Conservation (phyloP, 1,140 invertebrate genomes). For the Lepidotrigona ventralis region DNA sequence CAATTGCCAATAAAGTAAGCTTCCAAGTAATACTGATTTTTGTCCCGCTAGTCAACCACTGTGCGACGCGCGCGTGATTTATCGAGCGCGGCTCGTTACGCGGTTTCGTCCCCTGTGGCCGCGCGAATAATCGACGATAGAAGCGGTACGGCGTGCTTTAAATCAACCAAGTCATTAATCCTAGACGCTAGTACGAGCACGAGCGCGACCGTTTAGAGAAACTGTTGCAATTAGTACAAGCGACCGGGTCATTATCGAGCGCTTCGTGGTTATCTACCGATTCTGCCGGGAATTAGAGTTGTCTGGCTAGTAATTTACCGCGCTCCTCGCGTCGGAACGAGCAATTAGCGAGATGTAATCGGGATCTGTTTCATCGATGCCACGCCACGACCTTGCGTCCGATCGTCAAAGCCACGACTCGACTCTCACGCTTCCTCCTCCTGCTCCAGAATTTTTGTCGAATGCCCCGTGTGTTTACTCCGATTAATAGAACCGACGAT, state of each 20-base stretch:
- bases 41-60: no score
- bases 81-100: not conserved
- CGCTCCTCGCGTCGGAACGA: constrained; percentile 26
- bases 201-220: not conserved
- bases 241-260: not conserved
- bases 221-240: constrained; percentile 21
- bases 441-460: not conserved
- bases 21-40: no score
- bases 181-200: not conserved
- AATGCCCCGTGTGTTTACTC: no score
- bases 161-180: not conserved
- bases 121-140: not conserved
- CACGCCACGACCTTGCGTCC: not conserved
- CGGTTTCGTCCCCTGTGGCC: not conserved
- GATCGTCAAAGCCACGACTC: not conserved
- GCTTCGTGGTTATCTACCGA: constrained; percentile 16
- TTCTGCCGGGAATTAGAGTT: constrained; percentile 23
- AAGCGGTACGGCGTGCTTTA: not conserved
- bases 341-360: constrained; percentile 55
- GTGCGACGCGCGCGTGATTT: not conserved
- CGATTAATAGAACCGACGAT: constrained; percentile 23
- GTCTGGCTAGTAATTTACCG: constrained; percentile 30
- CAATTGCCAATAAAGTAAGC: no score
- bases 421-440: not conserved
- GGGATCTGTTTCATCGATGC: constrained; percentile 21